A percentile compares a stretch with the other conserved stretches of the same genome.
These are phyloP conservation scores for Eretmochelys imbricata DNA, from an alignment of 2,113 vertebrate genomes.

Conservation along the genomic window DNA sequence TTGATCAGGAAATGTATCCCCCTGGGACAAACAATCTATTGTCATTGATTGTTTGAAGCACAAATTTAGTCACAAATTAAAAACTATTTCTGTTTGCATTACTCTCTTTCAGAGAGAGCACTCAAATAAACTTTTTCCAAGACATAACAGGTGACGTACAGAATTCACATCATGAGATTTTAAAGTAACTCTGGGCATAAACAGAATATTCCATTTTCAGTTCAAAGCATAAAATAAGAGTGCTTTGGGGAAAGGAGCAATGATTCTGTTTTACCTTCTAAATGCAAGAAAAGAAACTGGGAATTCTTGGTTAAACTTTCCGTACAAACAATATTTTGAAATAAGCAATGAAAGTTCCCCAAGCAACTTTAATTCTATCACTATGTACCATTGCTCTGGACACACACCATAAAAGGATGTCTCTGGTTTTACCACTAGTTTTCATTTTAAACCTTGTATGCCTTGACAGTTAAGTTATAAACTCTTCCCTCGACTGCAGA, in stretches of 20 bases:
- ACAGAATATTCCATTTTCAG: not conserved
- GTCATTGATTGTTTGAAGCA: not conserved
- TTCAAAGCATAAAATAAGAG: not conserved
- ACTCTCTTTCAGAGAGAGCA: not conserved
- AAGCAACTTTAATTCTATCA: not conserved
- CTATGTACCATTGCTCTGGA: not conserved
- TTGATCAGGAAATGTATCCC: not conserved
- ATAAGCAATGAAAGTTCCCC: not conserved
- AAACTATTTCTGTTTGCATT: not conserved
- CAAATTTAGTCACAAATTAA: accelerated
- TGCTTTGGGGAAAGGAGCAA: not conserved
- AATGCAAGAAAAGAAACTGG: not conserved
- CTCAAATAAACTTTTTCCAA: not conserved
- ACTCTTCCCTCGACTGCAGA: not conserved
- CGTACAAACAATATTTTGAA: not conserved
- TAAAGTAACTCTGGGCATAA: not conserved
- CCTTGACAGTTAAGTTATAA: not conserved
- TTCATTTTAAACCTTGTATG: not conserved
- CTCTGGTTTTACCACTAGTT: not conserved
- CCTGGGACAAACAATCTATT: not conserved
- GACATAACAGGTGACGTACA: not conserved
- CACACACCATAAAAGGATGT: not conserved
- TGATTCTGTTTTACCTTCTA: not conserved
- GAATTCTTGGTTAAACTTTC: not conserved
- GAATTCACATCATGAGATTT: not conserved